Base-by-base conservation (phyloP, 2,888 invertebrate species). In the Chloroclystis v-ata region DNA sequence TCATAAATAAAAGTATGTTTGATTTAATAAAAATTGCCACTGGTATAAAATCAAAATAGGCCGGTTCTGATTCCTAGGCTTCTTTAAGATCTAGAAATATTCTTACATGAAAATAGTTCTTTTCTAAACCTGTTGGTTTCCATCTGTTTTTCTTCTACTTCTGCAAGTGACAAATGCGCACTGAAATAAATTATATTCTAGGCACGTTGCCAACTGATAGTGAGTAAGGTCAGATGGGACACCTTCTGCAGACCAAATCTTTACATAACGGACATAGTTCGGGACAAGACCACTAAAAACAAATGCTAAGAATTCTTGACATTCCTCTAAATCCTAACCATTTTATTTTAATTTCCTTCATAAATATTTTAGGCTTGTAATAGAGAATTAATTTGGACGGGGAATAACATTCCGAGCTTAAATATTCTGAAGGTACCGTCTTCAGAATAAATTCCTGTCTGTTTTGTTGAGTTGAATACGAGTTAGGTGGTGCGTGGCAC, bases 401-500 rank as follows among this genome's bases (percentile, higher is more conserved):
- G 37, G 47, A 54, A 59, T 49, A 43, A 43, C 45, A 49, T 49
- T 29, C 43, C 28, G 32, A 29, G 12, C 43, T 55, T 49, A 53
- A 56, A 56, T 56, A 56, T 59, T 56, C 53, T 43, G 52, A 43
- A 37, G 35, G 35, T 50, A 35, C 28, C 42, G 28, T 55, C 61
- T 61, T 62, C 60, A 63, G 63, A 68, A 72, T 72, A 65, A 59
- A 69, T 72, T 72, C 66, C 61, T 68, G 54, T 56, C 56, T 63
- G 67, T 74, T 70, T 72, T 71, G 69, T 69, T 62, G 67, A 70
- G 66, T n/a, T 2, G 60, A 66, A 60, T 64, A 61, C 63, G 74
- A 65, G 77, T 75, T 75, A 72, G 75, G 59, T 72, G 80, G 72
- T 78, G 80, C 78, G 80, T 80, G 67, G 60, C 77, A 75, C 78